These are phyloP conservation scores for Dasypus novemcinctus DNA, from an alignment of 2,113 vertebrate species.

Conservation along the genomic window DNA sequence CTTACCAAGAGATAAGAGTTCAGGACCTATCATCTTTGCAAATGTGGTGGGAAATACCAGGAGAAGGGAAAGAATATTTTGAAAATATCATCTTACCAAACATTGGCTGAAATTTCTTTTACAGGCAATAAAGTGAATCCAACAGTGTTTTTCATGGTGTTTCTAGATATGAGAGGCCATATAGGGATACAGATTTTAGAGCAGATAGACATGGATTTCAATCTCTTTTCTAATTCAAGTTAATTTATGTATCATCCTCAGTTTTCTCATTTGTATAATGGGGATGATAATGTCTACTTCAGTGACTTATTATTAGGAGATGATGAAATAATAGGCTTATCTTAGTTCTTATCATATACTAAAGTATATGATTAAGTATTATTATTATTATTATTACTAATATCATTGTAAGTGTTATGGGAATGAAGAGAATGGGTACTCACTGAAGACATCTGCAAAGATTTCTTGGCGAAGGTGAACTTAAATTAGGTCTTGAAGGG, in stretches of 20 bases:
- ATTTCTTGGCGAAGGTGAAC: neutral
- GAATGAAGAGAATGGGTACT: neutral
- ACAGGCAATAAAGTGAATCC: neutral
- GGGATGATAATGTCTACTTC: neutral
- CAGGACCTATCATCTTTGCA: neutral
- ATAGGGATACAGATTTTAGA: fast-evolving
- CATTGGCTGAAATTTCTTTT: neutral
- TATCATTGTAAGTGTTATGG: neutral
- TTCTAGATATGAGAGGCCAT: neutral
- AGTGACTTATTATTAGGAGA: neutral
- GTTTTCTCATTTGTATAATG: neutral
- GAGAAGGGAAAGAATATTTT: neutral
- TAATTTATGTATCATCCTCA: neutral
- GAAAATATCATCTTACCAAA: neutral
- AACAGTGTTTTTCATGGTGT: neutral
- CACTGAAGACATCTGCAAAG: neutral
- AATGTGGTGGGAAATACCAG: neutral
- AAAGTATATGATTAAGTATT: neutral
- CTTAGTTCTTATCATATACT: neutral
- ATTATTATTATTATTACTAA: neutral
- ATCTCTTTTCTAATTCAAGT: neutral
- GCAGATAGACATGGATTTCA: neutral
- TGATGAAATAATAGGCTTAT: neutral
- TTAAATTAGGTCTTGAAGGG: neutral
- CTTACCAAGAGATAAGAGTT: neutral